Conservation (phyloP, 2,888 invertebrate genomes). For the Labia minor region DNA sequence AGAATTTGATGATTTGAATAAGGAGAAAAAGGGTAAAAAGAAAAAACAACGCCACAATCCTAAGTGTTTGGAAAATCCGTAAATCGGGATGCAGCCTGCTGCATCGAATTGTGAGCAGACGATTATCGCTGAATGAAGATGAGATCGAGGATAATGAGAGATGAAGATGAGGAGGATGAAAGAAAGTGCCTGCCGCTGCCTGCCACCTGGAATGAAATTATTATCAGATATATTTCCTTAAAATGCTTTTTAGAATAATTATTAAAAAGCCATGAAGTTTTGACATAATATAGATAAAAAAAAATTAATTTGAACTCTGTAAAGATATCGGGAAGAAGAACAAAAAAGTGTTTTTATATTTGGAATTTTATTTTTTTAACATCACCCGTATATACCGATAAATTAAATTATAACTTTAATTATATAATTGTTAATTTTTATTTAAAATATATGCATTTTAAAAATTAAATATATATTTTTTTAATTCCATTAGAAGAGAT, state of each 20-base stretch:
- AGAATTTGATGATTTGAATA: not conserved
- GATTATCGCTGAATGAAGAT: slow-evolving; percentile 14
- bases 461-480: too few species aligned
- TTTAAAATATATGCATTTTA: too few species aligned
- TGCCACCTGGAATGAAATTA: slow-evolving; percentile 28
- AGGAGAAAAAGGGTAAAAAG: not conserved
- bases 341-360: too few species aligned
- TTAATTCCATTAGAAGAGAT: too few species aligned
- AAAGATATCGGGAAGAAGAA: too few species aligned
- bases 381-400: too few species aligned
- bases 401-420: too few species aligned
- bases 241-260: slow-evolving; percentile 22
- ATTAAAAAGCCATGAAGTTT: too few species aligned
- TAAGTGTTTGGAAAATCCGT: slow-evolving; percentile 20
- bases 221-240: slow-evolving; percentile 31
- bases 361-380: too few species aligned
- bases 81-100: slow-evolving; percentile 24
- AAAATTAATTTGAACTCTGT: too few species aligned
- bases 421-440: too few species aligned
- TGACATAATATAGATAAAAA: too few species aligned
- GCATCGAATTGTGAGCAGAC: slow-evolving; percentile 18
- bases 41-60: slow-evolving; percentile 16
- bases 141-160: slow-evolving; percentile 15
- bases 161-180: slow-evolving; percentile 16
- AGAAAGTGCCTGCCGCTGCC: slow-evolving; percentile 16